Percentiles rank a stretch among this genome's conserved stretches.
phyloP scores from a whole-genome alignment of 1,140 invertebrate genomes.

The Drosophila azteca region DNA sequence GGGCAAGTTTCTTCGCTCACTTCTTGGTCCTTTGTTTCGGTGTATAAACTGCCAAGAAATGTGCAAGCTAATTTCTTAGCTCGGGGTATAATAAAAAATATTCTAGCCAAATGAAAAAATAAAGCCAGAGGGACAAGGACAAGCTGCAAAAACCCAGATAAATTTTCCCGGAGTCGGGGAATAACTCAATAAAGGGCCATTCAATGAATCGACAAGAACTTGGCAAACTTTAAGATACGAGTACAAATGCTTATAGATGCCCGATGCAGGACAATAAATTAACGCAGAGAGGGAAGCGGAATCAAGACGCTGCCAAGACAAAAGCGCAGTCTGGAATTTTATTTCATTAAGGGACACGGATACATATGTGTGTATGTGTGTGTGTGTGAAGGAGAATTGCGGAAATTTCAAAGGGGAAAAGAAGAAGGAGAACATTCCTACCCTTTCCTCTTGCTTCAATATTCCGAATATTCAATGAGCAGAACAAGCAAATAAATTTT shows the following conservation, averaged over 20 bases:
- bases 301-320: not conserved
- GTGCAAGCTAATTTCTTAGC: constrained; percentile 63
- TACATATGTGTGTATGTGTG: not conserved
- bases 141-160: constrained; percentile 48
- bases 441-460: constrained; percentile 5
- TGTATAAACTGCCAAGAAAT: constrained; percentile 45
- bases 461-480: constrained; percentile 61
- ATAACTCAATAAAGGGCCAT: constrained; percentile 69
- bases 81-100: not conserved
- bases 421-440: not conserved
- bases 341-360: constrained; percentile 40
- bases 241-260: constrained; percentile 56
- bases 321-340: constrained; percentile 58
- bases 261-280: constrained; percentile 63
- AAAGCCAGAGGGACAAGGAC: constrained; percentile 19
- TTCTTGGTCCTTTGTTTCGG: constrained; percentile 33
- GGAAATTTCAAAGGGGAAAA: constrained; percentile 12
- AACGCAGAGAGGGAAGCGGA: constrained; percentile 23
- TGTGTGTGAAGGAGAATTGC: constrained; percentile 1
- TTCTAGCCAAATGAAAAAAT: not conserved
- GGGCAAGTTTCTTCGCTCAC: constrained; percentile 27
- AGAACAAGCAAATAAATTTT: constrained; percentile 65
- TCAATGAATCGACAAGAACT: constrained; percentile 70
- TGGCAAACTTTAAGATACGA: constrained; percentile 70
- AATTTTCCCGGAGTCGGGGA: constrained; percentile 51